Conservation (phyloP, 23 tunicate species). For the Halocynthia aurantium region DNA sequence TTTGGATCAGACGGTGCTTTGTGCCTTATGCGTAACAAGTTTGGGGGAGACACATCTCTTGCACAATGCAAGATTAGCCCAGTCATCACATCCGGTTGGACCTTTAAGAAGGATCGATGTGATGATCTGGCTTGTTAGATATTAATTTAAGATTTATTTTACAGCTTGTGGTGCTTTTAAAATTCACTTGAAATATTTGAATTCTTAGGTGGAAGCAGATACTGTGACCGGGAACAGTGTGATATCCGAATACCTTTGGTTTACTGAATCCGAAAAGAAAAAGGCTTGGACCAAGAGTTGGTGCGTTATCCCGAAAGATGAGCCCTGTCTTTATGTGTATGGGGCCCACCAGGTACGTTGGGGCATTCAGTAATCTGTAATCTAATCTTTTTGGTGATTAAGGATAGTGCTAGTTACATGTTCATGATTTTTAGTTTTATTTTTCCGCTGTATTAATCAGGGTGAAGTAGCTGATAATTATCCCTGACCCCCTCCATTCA, state of each 20-base stretch:
- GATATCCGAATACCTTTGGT: conserved; percentile 67
- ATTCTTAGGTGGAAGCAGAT: conserved; percentile 71
- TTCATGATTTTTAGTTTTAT: too few species aligned
- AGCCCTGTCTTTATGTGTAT: conserved; percentile 78
- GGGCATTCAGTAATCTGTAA: too few species aligned
- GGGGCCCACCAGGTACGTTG: conserved; percentile 82
- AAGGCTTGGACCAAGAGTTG: conserved; percentile 64
- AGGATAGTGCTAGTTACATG: too few species aligned
- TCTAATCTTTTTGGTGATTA: too few species aligned
- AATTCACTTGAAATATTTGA: not conserved
- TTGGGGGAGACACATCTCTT: conserved; percentile 58
- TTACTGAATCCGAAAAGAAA: conserved; percentile 67
- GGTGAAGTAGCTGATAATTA: too few species aligned
- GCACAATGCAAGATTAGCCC: conserved; percentile 27
- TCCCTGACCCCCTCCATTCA: too few species aligned
- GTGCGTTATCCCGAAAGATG: conserved; percentile 88
- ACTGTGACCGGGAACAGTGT: conserved; percentile 62
- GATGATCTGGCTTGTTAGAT: not conserved
- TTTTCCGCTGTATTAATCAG: too few species aligned
- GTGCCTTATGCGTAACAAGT: conserved; percentile 70
- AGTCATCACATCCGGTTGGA: conserved; percentile 64
- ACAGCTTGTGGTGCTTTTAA: conserved; percentile 13
- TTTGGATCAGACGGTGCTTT: conserved; percentile 72
- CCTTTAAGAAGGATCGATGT: conserved; percentile 42
- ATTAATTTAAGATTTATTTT: not conserved